A percentile compares a stretch with the other conserved stretches of the same genome.
Evolutionary conservation across 2,888 invertebrate genomes (phyloP).

Genomic region (Callyntrura guangdongensis): DNA sequence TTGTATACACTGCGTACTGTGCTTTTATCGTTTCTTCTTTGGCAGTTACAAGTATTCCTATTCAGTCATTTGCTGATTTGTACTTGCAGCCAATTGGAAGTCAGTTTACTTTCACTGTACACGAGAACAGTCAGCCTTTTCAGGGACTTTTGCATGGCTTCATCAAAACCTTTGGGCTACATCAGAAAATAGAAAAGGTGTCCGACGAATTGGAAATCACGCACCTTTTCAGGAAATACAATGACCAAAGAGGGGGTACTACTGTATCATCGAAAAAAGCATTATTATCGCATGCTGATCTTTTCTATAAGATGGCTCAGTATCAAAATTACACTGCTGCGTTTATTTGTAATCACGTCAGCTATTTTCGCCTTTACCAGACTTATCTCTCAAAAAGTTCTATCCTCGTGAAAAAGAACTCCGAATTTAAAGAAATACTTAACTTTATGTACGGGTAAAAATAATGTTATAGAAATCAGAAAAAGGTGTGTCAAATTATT

Average conservation of each 20-base stretch:
- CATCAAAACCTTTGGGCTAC: constrained; percentile 1
- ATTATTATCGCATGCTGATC: constrained; percentile 74
- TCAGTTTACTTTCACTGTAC: constrained; percentile 71
- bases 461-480: background rate
- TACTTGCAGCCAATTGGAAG: constrained; percentile 12
- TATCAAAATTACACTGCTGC: constrained; percentile 61
- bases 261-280: constrained; percentile 49
- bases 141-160: background rate
- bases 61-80: constrained; percentile 72
- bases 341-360: constrained; percentile 71
- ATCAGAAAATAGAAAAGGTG: constrained; percentile 58
- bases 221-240: constrained; percentile 46
- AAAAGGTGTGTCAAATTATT: background rate
- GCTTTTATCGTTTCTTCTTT: constrained; percentile 74
- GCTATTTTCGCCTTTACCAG: constrained; percentile 3
- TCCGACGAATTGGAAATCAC: constrained; percentile 60
- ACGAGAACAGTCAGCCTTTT: constrained; percentile 71
- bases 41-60: constrained; percentile 63
- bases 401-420: constrained; percentile 77
- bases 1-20: constrained; percentile 71
- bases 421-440: constrained; percentile 72
- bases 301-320: constrained; percentile 72
- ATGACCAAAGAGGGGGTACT: background rate
- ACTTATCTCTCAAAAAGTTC: constrained; percentile 59
- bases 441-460: constrained; percentile 69